Evolutionary conservation across 1,140 invertebrate species (phyloP).

Genomic region (Drosophila sulfurigaster): DNA sequence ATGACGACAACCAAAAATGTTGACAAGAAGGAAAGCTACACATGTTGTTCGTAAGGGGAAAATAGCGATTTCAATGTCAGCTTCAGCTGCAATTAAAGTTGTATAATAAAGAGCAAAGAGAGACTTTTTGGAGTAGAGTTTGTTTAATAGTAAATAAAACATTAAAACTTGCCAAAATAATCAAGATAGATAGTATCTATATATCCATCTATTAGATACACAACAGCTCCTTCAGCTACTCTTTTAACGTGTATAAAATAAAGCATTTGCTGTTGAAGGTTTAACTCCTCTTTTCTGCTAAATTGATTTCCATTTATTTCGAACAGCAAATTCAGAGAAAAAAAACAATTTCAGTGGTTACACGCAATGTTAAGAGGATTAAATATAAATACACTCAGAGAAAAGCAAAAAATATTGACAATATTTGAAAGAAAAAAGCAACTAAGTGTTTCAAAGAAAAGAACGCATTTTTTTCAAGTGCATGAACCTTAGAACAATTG

Average conservation of each 20-base stretch:
- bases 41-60: not conserved
- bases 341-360: not conserved
- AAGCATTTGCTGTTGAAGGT: too few relatives aligned
- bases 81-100: not conserved
- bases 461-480: not conserved
- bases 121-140: not conserved
- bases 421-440: not conserved
- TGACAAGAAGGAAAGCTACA: not conserved
- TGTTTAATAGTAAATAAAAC: too few relatives aligned
- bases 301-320: too few relatives aligned
- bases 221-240: too few relatives aligned
- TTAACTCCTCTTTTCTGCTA: too few relatives aligned
- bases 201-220: too few relatives aligned
- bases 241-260: too few relatives aligned
- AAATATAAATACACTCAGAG: not conserved
- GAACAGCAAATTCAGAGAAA: not conserved
- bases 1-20: not conserved
- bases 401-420: not conserved
- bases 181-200: too few relatives aligned
- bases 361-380: slow-evolving; percentile 8
- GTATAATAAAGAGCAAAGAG: not conserved
- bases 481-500: slow-evolving; percentile 1
- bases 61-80: slow-evolving; percentile 1
- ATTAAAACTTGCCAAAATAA: too few relatives aligned
- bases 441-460: not conserved